Percentiles rank a stretch among this genome's conserved stretches.
These are phyloP conservation scores for Halichoeres trimaculatus DNA, from an alignment of 2,113 vertebrate genomes.

Conservation along the genomic window DNA sequence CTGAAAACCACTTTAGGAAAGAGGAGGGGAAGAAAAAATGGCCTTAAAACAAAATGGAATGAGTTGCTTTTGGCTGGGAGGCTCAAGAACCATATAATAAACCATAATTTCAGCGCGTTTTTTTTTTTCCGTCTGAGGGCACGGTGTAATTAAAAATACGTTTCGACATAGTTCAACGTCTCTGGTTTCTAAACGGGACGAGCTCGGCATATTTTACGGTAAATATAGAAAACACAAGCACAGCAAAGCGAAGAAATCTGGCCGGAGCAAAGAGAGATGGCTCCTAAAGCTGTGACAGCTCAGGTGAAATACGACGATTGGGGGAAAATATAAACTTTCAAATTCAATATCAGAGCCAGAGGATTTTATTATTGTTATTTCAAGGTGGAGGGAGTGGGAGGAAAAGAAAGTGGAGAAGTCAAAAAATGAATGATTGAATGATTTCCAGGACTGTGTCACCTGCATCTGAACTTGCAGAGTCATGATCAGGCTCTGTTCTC, in stretches of 20 bases:
- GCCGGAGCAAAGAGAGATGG: neutral
- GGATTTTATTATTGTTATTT: slow-evolving; percentile 58
- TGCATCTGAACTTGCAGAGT: slow-evolving; percentile 58
- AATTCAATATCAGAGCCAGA: slow-evolving; percentile 45
- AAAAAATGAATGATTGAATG: slow-evolving; percentile 29
- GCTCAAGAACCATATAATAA: slow-evolving; percentile 77
- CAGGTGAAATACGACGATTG: slow-evolving; percentile 49
- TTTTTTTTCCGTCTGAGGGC: slow-evolving; percentile 37
- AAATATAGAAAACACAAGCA: slow-evolving; percentile 71
- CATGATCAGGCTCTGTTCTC: slow-evolving; percentile 29
- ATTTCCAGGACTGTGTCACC: slow-evolving; percentile 40
- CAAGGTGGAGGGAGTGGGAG: slow-evolving; percentile 23
- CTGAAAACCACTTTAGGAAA: slow-evolving; percentile 75
- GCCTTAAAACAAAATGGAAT: slow-evolving; percentile 74
- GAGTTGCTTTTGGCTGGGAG: slow-evolving; percentile 68
- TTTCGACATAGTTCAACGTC: slow-evolving; percentile 62
- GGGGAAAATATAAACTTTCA: slow-evolving; percentile 50
- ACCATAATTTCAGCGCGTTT: slow-evolving; percentile 68
- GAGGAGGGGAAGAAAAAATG: slow-evolving; percentile 66
- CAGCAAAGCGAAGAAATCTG: slow-evolving; percentile 41
- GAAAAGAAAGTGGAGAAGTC: slow-evolving; percentile 19
- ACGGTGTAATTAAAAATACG: slow-evolving; percentile 74
- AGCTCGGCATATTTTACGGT: slow-evolving; percentile 65
- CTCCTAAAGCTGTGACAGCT: slow-evolving; percentile 43
- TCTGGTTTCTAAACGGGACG: slow-evolving; percentile 64